Conservation (phyloP, 2,888 invertebrate genomes). For the Nemoura dubitans region DNA sequence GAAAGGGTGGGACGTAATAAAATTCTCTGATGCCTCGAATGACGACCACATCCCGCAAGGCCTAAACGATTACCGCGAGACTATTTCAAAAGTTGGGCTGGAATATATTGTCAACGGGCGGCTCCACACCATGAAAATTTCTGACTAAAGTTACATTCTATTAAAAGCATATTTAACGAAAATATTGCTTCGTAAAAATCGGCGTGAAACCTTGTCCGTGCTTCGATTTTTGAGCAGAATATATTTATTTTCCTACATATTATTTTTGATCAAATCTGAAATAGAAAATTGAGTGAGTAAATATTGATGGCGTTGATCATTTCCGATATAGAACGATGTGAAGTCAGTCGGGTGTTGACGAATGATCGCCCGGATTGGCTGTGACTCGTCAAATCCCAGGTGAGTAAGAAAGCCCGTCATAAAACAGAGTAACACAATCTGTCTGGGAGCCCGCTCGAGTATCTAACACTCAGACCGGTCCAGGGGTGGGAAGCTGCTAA, state of each 20-base stretch:
- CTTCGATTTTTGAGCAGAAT: not conserved
- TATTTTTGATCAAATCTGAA: not conserved
- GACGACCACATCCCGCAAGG: not conserved
- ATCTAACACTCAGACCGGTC: not conserved
- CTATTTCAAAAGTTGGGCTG: not conserved
- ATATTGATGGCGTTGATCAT: conserved; percentile 12
- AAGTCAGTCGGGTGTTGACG: conserved; percentile 17
- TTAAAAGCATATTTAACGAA: not conserved
- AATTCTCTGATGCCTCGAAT: conserved; percentile 16
- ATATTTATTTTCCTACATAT: not conserved
- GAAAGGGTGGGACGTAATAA: conserved; percentile 14
- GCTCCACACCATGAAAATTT: not conserved
- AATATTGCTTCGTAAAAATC: not conserved
- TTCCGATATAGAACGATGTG: not conserved
- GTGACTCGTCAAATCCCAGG: conserved; percentile 32
- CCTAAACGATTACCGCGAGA: conserved; percentile 25
- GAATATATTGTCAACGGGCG: not conserved
- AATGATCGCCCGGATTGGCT: conserved; percentile 22
- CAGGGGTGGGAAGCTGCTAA: not conserved
- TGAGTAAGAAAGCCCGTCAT: conserved; percentile 34
- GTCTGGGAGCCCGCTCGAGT: conserved; percentile 2
- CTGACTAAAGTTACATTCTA: not conserved
- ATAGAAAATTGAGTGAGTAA: conserved; percentile 7
- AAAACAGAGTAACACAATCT: conserved; percentile 35
- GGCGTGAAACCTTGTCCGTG: not conserved